These are phyloP conservation scores for Lasioglossum baleicum DNA, from an alignment of 1,140 invertebrate genomes.

Conservation along the genomic window DNA sequence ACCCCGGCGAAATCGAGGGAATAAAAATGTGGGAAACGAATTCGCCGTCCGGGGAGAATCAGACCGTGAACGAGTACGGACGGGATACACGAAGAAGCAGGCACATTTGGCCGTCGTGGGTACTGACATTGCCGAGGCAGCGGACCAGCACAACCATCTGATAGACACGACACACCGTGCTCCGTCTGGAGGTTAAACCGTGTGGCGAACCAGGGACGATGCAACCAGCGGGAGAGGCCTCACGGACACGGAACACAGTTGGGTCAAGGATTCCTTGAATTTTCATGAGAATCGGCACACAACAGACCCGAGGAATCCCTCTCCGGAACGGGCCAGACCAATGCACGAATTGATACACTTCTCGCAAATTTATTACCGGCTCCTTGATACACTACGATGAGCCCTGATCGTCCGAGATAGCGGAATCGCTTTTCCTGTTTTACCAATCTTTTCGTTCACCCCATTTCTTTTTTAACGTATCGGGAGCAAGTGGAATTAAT, in stretches of 20 bases:
- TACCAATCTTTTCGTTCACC: too few species aligned
- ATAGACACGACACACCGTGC: constrained; percentile 57
- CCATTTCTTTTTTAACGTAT: too few species aligned
- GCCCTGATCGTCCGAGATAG: too few species aligned
- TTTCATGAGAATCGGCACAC: constrained; percentile 55
- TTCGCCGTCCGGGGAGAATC: constrained; percentile 51
- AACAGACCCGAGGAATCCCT: background rate
- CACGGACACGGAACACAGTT: constrained; percentile 41
- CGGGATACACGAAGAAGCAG: constrained; percentile 41
- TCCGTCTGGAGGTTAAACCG: constrained; percentile 63
- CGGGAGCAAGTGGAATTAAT: too few species aligned
- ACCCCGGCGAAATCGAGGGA: constrained; percentile 26
- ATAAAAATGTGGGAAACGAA: constrained; percentile 49
- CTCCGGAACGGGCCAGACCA: background rate
- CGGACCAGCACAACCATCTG: constrained; percentile 57
- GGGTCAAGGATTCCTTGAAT: constrained; percentile 59
- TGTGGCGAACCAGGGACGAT: constrained; percentile 57
- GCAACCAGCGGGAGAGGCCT: constrained; percentile 32
- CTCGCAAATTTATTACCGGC: background rate
- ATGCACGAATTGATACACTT: background rate
- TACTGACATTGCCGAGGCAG: constrained; percentile 48
- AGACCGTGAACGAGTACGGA: constrained; percentile 58
- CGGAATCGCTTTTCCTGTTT: too few species aligned
- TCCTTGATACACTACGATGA: too few species aligned
- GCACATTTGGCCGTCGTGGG: constrained; percentile 44